Percentiles rank a stretch among this genome's conserved stretches.
Conservation (phyloP, 2,113 vertebrate species). For the Nothobranchius kuhntae region DNA sequence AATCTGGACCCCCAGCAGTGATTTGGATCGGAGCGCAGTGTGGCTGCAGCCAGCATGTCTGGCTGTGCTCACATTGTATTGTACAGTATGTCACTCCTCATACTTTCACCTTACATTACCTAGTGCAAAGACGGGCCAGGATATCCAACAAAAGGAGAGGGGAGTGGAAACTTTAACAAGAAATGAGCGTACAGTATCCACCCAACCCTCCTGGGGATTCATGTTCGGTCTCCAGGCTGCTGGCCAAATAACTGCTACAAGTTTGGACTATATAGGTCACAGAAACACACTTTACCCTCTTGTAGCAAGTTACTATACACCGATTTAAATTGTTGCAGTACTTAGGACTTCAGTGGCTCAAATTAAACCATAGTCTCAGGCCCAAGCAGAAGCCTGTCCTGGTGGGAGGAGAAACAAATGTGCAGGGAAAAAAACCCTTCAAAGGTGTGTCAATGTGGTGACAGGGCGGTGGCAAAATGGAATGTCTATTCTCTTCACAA, state of each 20-base stretch:
- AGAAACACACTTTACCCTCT: constrained; percentile 32
- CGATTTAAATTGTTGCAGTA: constrained; percentile 49
- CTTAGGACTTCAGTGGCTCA: constrained; percentile 55
- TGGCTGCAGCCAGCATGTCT: constrained; percentile 43
- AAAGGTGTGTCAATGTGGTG: constrained; percentile 48
- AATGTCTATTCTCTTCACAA: constrained; percentile 48
- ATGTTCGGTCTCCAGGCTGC: constrained; percentile 35
- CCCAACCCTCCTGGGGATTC: constrained; percentile 48
- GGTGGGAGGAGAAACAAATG: constrained; percentile 64
- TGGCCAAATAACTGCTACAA: constrained; percentile 46
- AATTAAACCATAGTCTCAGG: constrained; percentile 59
- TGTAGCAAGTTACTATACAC: constrained; percentile 30
- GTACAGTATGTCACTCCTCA: constrained; percentile 64
- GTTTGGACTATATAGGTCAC: constrained; percentile 54
- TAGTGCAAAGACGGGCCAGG: constrained; percentile 55
- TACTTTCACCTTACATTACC: constrained; percentile 62
- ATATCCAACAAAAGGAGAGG: constrained; percentile 50
- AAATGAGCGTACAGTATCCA: constrained; percentile 61
- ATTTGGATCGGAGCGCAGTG: constrained; percentile 43
- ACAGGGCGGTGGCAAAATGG: constrained; percentile 23
- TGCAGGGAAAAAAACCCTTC: constrained; percentile 57
- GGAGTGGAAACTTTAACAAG: constrained; percentile 62
- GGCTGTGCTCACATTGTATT: constrained; percentile 42
- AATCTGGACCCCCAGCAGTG: constrained; percentile 25
- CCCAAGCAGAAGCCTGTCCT: constrained; percentile 54